Percentiles rank a stretch among this genome's conserved stretches.
phyloP scores from a whole-genome alignment of 2,113 vertebrate genomes.

The Microtus pennsylvanicus region DNA sequence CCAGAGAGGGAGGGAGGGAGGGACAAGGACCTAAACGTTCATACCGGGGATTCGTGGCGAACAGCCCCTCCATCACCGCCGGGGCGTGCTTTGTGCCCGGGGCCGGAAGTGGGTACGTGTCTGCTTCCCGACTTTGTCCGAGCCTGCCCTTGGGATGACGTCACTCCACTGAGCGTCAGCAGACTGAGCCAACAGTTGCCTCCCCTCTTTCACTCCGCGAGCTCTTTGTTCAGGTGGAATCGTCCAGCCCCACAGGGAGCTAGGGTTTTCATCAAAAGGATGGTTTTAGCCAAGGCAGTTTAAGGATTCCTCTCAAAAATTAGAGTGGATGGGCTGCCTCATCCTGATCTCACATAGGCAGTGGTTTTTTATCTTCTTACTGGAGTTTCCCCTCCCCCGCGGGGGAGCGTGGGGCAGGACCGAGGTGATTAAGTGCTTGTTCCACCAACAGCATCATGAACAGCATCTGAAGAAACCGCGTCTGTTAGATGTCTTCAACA shows the following conservation, averaged over 20 bases:
- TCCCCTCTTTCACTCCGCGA: neutral
- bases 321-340: neutral
- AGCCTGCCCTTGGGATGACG: neutral
- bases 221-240: neutral
- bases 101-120: neutral
- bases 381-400: neutral
- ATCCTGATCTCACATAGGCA: neutral
- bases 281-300: neutral
- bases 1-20: neutral
- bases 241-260: neutral
- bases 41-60: neutral
- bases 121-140: accelerated
- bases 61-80: neutral
- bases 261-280: neutral
- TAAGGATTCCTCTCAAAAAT: neutral
- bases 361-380: neutral
- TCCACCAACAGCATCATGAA: neutral
- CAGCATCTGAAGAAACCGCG: neutral
- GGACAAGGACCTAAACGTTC: neutral
- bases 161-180: neutral
- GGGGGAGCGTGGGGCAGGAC: neutral
- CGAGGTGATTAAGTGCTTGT: neutral
- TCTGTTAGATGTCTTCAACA: neutral
- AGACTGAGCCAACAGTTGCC: neutral
- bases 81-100: neutral